phyloP scores from a whole-genome alignment of 2,888 invertebrate species.

The Malthinus flaveolus region DNA sequence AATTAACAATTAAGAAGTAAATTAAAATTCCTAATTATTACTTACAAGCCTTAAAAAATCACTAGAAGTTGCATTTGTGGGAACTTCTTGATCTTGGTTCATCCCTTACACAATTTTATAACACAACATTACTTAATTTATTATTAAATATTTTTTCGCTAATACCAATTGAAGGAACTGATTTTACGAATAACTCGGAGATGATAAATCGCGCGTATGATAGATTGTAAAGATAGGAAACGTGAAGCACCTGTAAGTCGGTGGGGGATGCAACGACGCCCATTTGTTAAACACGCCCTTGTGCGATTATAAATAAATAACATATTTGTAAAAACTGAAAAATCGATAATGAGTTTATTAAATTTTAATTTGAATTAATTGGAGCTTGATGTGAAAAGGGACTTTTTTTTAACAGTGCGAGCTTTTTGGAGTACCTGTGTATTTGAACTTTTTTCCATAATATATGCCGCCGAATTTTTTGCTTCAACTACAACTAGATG shows the following conservation, averaged over 20 bases:
- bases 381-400: too few relatives aligned
- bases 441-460: too few relatives aligned
- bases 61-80: constrained; percentile 40
- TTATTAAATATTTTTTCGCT: background rate
- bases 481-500: too few relatives aligned
- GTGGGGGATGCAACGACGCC: constrained; percentile 46
- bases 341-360: background rate
- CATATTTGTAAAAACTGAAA: background rate
- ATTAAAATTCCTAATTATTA: constrained; percentile 16
- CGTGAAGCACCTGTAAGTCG: constrained; percentile 8
- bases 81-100: constrained; percentile 54
- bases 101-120: constrained; percentile 39
- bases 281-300: constrained; percentile 46
- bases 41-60: constrained; percentile 52
- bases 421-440: too few relatives aligned
- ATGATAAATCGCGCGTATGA: constrained; percentile 10
- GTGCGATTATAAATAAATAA: constrained; percentile 38
- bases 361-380: too few relatives aligned
- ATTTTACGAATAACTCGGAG: constrained; percentile 1
- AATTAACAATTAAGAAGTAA: background rate
- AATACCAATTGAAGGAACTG: background rate
- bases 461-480: too few relatives aligned
- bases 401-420: too few relatives aligned
- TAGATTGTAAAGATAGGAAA: constrained; percentile 6
- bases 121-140: constrained; percentile 22